These are phyloP conservation scores for Temnothorax ravouxi DNA, from an alignment of 2,888 invertebrate species.

Conservation along the genomic window DNA sequence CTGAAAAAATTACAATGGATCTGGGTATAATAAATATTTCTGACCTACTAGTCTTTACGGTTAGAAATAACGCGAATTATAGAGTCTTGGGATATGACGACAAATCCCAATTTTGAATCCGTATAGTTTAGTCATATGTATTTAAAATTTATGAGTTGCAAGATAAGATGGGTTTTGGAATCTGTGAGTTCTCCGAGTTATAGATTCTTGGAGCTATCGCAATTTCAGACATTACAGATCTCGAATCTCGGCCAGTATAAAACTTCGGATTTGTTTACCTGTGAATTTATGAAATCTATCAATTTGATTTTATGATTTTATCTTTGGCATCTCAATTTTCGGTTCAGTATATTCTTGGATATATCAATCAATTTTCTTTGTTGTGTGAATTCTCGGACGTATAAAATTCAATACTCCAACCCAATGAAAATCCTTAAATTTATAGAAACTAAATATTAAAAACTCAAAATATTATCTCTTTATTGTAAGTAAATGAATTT, in stretches of 20 bases:
- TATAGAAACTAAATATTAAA: background rate
- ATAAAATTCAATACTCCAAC: background rate
- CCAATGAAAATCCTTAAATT: background rate
- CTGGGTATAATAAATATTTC: background rate
- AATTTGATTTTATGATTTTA: constrained; percentile 5
- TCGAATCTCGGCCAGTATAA: too few species aligned
- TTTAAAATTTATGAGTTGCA: background rate
- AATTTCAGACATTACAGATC: background rate
- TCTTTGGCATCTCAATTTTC: background rate
- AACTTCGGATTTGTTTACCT: background rate
- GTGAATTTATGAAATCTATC: constrained; percentile 6
- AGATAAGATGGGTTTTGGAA: background rate
- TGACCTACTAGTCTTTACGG: background rate
- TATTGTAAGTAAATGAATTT: background rate
- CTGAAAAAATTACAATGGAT: background rate
- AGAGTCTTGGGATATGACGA: background rate
- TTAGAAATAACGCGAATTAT: background rate
- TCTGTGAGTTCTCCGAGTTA: background rate
- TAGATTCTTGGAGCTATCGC: background rate
- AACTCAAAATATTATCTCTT: background rate
- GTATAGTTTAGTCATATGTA: background rate
- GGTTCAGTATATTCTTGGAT: background rate
- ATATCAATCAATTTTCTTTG: constrained; percentile 1
- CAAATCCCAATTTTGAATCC: background rate
- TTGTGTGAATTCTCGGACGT: background rate